These are phyloP conservation scores for Nanorana parkeri DNA, from an alignment of 2,113 vertebrate species.

Conservation along the genomic window DNA sequence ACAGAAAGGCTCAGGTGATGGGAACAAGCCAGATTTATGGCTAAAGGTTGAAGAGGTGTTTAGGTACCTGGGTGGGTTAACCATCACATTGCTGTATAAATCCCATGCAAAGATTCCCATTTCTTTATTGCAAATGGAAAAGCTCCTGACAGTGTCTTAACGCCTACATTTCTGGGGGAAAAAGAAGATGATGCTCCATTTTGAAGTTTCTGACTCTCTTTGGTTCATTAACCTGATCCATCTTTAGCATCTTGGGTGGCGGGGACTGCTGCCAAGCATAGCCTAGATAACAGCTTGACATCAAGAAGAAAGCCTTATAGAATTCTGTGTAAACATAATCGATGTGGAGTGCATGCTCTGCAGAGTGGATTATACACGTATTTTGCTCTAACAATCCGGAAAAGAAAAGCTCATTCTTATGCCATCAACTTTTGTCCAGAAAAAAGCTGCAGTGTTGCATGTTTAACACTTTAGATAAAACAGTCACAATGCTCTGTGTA, in stretches of 20 bases:
- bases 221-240: conserved; percentile 32
- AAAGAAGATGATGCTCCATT: neutral
- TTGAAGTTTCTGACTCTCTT: conserved; percentile 14
- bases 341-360: neutral
- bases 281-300: conserved; percentile 48
- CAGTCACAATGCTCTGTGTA: neutral
- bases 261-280: conserved; percentile 47
- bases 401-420: neutral
- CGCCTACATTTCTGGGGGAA: neutral
- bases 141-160: conserved; percentile 1
- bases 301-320: conserved; percentile 7
- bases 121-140: neutral
- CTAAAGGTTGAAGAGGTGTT: conserved; percentile 32
- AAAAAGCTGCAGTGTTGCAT: neutral
- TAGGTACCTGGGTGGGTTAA: conserved; percentile 61
- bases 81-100: conserved; percentile 68
- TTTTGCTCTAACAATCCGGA: neutral
- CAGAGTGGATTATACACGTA: conserved; percentile 1
- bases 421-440: neutral
- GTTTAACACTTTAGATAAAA: conserved; percentile 1
- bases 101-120: neutral
- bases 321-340: conserved; percentile 12
- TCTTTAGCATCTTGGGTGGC: conserved; percentile 29
- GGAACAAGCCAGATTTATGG: conserved; percentile 51
- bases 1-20: conserved; percentile 62